Evolutionary conservation across 2,888 invertebrate species (phyloP), one percentile per base, ranked within the genome.

Genomic region (Drosophila lutescens): DNA sequence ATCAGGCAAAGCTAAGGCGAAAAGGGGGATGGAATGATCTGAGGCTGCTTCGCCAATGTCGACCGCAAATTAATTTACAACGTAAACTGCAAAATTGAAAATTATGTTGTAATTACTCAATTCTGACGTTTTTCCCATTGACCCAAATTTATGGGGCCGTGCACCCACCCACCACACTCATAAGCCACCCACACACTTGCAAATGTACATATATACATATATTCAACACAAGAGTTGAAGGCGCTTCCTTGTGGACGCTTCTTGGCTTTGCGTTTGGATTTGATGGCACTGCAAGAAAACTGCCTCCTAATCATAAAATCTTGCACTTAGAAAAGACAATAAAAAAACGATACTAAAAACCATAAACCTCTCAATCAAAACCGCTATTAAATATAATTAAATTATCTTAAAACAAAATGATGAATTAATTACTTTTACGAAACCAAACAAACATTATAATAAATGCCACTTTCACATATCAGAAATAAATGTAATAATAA

Each of bases 61-160:
- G 86, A 85, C 87, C 85, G 83, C 85, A 85, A 85, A 85, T 85
- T 85, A 85, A 85, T 87, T 85, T 85, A 85, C 85, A 87, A 87
- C 85, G 83, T 86, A 85, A 85, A 85, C 86, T 85, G 88, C 80
- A 87, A 83, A 87, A 85, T 87, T 87, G 85, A 85, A 85, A 85
- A 85, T 85, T 87, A 87, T 85, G 85, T 85, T 85, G 85, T 85
- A 87, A 85, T 87, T 85, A 87, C 88, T 85, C 85, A 87, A 85
- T 85, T 87, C 88, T 87, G 85, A 87, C 88, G 72, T 85, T 85
- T 85, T 86, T 83, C 80, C 85, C 87, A 85, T 87, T 87, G 87
- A 87, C 87, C 85, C 82, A 85, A 84, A 87, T 85, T 87, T 87
- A 85, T 85, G 83, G 82, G 80, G 75, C 86, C 71, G 73, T 43